Base-by-base conservation (phyloP, 2,797 vertebrate species). In the Cyprinella venusta region DNA sequence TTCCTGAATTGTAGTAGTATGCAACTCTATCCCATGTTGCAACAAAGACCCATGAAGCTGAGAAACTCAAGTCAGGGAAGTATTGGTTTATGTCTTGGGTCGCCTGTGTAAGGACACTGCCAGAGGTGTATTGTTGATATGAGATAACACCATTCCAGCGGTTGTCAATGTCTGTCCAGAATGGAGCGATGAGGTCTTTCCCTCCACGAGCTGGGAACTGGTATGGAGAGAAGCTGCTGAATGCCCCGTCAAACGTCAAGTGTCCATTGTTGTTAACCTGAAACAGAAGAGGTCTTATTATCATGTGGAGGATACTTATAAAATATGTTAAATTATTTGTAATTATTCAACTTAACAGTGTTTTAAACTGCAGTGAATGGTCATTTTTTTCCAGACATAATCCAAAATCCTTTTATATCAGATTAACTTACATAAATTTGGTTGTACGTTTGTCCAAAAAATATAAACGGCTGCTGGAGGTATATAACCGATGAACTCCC, bases 11-110 rank as follows among this genome's bases (percentile, higher is more conserved):
- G 2, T 89, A 6, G 1, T 0, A 94, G 80, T 94, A 96, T 0
- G 92, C 89, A 0, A 95, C 86, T 0, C 75, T 24, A 76, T 94
- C 86, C 95, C 95, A 97, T 4, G 93, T 94, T 59, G 90, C 95
- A 72, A 96, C 84, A 10, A 95, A 93, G 21, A 94, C 94, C 94
- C 90, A 96, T 0, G 19, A 85, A 13, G 92, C 90, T 0, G 0
- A 52, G 52, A 93, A 96, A 2, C 80, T 15, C 0, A 88, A 6
- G 0, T 0, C 0, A 4, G 93, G 92, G 33, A 94, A 95, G 70
- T 95, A 93, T 0, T 6, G 2, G 71, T 90, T 93, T 33, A 95
- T 92, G 82, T 95, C 89, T 0, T 0, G 3, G 16, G 94, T 93
- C 21, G 93, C 89, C 16, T 36, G 64, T 0, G 69, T 50, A 21